Evolutionary conservation across 2,888 invertebrate species (phyloP), one percentile per base, ranked within the genome.

Genomic region (Anorthoa munda): DNA sequence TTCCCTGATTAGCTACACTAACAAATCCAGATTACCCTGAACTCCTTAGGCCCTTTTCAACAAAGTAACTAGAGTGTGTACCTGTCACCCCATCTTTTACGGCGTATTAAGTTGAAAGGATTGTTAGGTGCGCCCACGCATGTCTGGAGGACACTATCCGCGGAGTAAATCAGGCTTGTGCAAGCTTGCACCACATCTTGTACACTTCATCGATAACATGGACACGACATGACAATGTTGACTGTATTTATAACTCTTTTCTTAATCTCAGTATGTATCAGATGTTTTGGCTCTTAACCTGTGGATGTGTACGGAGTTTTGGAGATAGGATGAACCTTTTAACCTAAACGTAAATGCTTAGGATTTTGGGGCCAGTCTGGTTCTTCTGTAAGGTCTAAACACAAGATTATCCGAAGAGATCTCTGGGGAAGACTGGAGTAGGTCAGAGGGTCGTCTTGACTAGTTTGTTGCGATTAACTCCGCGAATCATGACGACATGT

Each of bases 131-230:
- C 92, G 88, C 91, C 92, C 89, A 90, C 92, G 82, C 69, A 59
- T 51, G 81, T 81, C 75, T 31, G 18, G 53, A 68, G 59, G 89
- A 89, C 89, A 90, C 89, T 91, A 92, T 93, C 92, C 90, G 75
- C 77, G 75, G 78, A 87, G 90, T 94, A 93, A 93, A 93, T 94
- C 93, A 91, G 88, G 84, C 89, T 92, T 92, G 90, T 90, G 88
- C 92, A 91, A 88, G 83, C 88, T 91, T 91, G 91, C 91, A 90
- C 89, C 88, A 90, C 89, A 92, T 90, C 91, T 89, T 89, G 92
- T 90, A 85, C 86, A 85, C 90, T 90, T 89, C 89, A 89, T 91
- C 90, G 89, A 91, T 91, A 92, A 92, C 90, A 87, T 86, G 81
- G 87, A 89, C 85, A 85, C 85, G 87, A 88, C 81, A 85, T 77